Conservation (phyloP, 2,113 vertebrate species). For the Menura novaehollandiae region DNA sequence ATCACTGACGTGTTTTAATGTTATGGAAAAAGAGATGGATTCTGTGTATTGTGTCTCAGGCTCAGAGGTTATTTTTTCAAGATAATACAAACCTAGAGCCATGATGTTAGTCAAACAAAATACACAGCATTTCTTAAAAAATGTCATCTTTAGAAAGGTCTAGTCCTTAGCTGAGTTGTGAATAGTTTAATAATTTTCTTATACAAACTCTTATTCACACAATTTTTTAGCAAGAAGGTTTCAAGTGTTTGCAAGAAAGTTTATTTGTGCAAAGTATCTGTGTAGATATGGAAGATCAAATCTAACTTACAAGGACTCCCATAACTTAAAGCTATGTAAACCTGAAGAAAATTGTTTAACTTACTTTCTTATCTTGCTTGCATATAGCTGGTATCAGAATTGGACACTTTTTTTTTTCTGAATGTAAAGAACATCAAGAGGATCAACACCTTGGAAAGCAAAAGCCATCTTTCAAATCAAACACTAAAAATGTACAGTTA, state of each 20-base stretch:
- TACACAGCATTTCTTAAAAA: background rate
- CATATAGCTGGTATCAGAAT: background rate
- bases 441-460: background rate
- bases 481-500: background rate
- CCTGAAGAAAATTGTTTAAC: background rate
- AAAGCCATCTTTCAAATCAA: background rate
- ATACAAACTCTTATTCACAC: background rate
- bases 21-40: background rate
- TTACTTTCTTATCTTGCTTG: background rate
- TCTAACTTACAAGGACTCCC: background rate
- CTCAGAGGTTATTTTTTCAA: background rate
- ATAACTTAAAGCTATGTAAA: background rate
- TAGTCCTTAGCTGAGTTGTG: background rate
- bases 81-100: background rate
- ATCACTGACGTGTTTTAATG: background rate
- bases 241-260: background rate
- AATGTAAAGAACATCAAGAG: background rate
- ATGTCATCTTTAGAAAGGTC: background rate
- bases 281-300: background rate
- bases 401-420: background rate
- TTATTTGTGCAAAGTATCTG: background rate
- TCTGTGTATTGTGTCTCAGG: background rate
- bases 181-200: background rate
- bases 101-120: background rate
- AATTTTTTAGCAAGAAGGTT: background rate